A percentile compares a stretch with the other conserved stretches of the same genome.
Conservation (phyloP, 2,113 vertebrate species). For the Notarius quadriscutis region DNA sequence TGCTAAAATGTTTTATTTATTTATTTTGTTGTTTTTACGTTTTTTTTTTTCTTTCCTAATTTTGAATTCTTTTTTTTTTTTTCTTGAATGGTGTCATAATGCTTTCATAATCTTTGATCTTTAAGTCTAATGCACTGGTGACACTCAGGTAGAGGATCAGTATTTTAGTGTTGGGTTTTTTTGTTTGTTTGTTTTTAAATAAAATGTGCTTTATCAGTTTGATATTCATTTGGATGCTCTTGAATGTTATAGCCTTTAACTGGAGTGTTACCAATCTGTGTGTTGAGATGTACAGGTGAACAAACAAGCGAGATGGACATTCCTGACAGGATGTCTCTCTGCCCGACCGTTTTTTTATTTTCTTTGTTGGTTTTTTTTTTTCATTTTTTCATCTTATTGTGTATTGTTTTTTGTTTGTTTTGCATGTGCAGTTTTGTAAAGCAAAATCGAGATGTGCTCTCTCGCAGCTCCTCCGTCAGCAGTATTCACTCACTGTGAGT, state of each 20-base stretch:
- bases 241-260: constrained; percentile 24
- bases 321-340: constrained; percentile 14
- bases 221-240: neutral
- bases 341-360: constrained; percentile 55
- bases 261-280: constrained; percentile 58
- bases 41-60: neutral
- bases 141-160: constrained; percentile 39
- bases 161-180: neutral
- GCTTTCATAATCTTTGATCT: constrained; percentile 18
- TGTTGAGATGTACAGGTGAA: constrained; percentile 58
- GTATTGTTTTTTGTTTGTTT: constrained; percentile 73
- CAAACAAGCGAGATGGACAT: constrained; percentile 24
- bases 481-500: constrained; percentile 95
- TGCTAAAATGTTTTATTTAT: neutral
- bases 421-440: constrained; percentile 99
- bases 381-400: constrained; percentile 77
- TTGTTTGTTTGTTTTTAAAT: neutral
- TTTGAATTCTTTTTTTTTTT: neutral
- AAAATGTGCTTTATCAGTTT: neutral
- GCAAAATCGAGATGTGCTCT: constrained; percentile 95
- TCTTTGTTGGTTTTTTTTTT: constrained; percentile 46
- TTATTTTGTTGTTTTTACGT: neutral
- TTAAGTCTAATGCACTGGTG: constrained; percentile 43
- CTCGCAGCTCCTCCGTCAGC: constrained; percentile 98
- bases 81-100: constrained; percentile 34